A percentile compares a stretch with the other conserved stretches of the same genome.
These are phyloP conservation scores for Apus apus DNA, from an alignment of 2,113 vertebrate species.

Conservation along the genomic window DNA sequence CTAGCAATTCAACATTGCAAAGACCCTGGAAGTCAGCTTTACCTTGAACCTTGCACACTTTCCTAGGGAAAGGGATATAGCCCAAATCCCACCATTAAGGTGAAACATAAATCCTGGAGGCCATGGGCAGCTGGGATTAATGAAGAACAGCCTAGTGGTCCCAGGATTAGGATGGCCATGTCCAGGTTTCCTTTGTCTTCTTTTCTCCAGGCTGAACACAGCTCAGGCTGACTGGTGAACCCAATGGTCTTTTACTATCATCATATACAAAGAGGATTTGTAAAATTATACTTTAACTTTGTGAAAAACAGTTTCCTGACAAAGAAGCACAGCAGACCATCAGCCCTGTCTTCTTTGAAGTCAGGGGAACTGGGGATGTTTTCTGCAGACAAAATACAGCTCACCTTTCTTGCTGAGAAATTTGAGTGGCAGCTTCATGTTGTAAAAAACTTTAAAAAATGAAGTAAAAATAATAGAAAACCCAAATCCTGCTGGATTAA, in stretches of 20 bases:
- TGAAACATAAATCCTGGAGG: slow-evolving; percentile 27
- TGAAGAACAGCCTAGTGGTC: background rate
- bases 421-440: slow-evolving; percentile 26
- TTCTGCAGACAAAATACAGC: slow-evolving; percentile 38
- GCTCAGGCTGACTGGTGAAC: background rate
- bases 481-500: slow-evolving; percentile 60
- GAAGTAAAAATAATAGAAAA: slow-evolving; percentile 59
- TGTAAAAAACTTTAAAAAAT: slow-evolving; percentile 8
- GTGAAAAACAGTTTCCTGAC: background rate
- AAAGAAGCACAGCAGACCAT: background rate
- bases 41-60: background rate
- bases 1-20: background rate
- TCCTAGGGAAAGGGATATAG: background rate
- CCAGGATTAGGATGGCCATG: background rate
- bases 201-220: background rate
- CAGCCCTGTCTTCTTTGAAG: background rate
- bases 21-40: background rate
- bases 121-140: background rate
- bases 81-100: background rate
- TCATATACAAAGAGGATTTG: background rate
- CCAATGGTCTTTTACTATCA: background rate
- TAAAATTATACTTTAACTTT: background rate
- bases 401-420: slow-evolving; percentile 9
- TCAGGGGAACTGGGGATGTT: background rate
- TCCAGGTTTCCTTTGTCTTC: slow-evolving; percentile 6